These are phyloP conservation scores for Criorhina ranunculi DNA, from an alignment of 2,888 invertebrate genomes.

Conservation along the genomic window DNA sequence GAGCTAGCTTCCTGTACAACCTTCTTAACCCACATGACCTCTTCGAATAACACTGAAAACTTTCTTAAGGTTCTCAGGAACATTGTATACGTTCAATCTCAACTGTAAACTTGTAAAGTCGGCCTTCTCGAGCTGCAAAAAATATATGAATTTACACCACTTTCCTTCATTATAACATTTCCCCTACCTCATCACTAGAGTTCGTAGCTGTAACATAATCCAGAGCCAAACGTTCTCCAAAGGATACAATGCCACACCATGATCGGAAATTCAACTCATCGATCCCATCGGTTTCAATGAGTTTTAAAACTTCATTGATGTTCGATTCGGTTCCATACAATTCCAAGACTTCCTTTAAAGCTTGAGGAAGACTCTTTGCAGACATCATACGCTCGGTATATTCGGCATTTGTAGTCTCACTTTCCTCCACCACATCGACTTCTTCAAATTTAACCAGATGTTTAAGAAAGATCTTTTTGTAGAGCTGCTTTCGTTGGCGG, in stretches of 20 bases:
- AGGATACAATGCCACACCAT: constrained; percentile 92
- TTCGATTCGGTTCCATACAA: constrained; percentile 83
- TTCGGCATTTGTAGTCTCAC: constrained; percentile 65
- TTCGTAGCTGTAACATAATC: constrained; percentile 85
- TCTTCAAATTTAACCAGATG: constrained; percentile 81
- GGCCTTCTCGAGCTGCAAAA: constrained; percentile 87
- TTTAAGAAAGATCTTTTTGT: constrained; percentile 86
- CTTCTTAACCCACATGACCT: constrained; percentile 77
- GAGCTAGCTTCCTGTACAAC: too few relatives aligned
- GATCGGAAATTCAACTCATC: constrained; percentile 87
- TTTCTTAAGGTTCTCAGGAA: constrained; percentile 80
- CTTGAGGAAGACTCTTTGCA: constrained; percentile 81
- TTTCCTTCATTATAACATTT: background rate
- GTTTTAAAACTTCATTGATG: constrained; percentile 79
- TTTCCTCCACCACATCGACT: constrained; percentile 78
- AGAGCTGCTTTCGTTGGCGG: constrained; percentile 86
- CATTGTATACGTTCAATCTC: constrained; percentile 85
- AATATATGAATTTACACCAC: background rate
- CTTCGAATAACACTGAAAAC: constrained; percentile 81
- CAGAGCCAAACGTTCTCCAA: constrained; percentile 88
- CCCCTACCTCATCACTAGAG: constrained; percentile 88
- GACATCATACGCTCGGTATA: constrained; percentile 81
- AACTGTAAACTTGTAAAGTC: constrained; percentile 89
- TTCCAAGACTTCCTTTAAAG: constrained; percentile 84
- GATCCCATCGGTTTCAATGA: constrained; percentile 79